Base-by-base conservation (phyloP, 2,113 vertebrate genomes). In the Sigmodon hispidus region DNA sequence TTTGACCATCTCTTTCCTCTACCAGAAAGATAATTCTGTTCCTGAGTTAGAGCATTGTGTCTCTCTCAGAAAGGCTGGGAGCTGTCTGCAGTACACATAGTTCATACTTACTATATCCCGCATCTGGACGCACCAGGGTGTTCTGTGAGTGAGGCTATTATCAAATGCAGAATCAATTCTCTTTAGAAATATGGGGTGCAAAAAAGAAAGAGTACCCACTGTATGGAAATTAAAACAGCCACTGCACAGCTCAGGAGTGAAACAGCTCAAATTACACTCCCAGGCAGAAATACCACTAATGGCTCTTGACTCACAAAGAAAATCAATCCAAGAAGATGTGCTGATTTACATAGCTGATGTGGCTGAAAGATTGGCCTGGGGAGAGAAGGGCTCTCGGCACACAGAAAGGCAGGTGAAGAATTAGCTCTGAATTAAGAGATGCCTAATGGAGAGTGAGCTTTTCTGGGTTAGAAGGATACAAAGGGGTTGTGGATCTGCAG, bases 321-420 rank as follows among this genome's bases (percentile, higher is more conserved):
- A 98, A 98, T 98, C 98, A 98, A 98, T 98, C 96, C 96, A 96
- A 96, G 95, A 92, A 98, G 97, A 98, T 97, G 90, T 96, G 95
- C 95, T 98, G 94, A 98, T 98, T 98, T 98, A 97, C 98, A 98
- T 98, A 98, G 97, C 96, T 97, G 98, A 98, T 98, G 97, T 52
- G 93, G 97, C 97, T 97, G 96, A 97, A 97, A 98, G 98, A 97
- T 92, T 98, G 94, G 87, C 90, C 94, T 65, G 75, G 89, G 97
- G 93, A 98, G 91, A 95, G 90, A 61, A 94, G 16, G 65, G 96
- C 97, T 98, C 98, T 97, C 96, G 93, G 81, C 73, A 90, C 86
- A 91, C 90, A 97, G 84, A 98, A 98, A 97, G 91, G 73, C 76
- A 91, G 95, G 90, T 97, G 90, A 95, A 95, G 94, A 94, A 97